Conservation (phyloP, 2,113 vertebrate species). For the Hippoglossus stenolepis region DNA sequence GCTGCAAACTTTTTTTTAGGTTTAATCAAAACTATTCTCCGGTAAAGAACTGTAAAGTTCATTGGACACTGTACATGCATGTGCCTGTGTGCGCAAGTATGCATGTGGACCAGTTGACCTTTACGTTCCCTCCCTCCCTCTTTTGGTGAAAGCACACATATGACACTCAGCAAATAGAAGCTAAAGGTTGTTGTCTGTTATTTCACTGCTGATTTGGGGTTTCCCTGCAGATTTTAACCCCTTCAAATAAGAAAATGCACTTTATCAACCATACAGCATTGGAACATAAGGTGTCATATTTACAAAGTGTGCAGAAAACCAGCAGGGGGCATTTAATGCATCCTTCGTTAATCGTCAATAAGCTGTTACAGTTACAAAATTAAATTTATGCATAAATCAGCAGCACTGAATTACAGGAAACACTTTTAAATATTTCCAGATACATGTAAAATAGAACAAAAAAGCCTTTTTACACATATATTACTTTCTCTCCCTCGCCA, state of each 20-base stretch:
- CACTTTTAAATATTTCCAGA: conserved; percentile 72
- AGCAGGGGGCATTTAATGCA: conserved; percentile 52
- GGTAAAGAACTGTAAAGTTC: conserved; percentile 17
- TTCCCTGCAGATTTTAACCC: background rate
- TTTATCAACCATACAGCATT: conserved; percentile 23
- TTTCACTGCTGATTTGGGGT: conserved; percentile 20
- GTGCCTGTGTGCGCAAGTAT: background rate
- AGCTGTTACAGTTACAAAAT: conserved; percentile 68
- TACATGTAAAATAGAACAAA: conserved; percentile 59
- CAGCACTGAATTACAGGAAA: conserved; percentile 58
- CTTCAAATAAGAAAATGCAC: conserved; percentile 18
- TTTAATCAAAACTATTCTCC: conserved; percentile 39
- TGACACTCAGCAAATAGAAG: background rate
- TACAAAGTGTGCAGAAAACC: conserved; percentile 48
- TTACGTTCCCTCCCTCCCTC: background rate
- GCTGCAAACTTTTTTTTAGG: too few species aligned
- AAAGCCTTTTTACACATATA: conserved; percentile 59
- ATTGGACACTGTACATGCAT: conserved; percentile 28
- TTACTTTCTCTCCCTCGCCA: conserved; percentile 58
- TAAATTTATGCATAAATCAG: conserved; percentile 69
- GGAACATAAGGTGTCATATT: conserved; percentile 49
- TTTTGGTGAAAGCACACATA: background rate
- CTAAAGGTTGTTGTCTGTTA: conserved; percentile 27
- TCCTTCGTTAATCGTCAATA: conserved; percentile 72
- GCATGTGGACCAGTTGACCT: conserved; percentile 4